Conservation (phyloP, 2,797 vertebrate species). For the Lutjanus campechanus region DNA sequence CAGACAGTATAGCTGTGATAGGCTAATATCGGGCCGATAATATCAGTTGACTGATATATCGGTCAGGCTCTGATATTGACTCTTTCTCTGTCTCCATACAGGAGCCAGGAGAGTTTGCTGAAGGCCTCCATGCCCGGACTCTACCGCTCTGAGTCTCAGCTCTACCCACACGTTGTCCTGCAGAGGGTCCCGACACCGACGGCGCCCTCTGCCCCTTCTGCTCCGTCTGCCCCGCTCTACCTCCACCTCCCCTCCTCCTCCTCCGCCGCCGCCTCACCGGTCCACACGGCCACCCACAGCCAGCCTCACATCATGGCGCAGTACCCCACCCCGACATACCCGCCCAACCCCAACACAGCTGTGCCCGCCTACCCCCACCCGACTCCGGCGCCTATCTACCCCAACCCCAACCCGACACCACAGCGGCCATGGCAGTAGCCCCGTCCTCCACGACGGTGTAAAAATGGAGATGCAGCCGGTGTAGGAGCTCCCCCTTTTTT, state of each 20-base stretch:
- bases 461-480: constrained; percentile 27
- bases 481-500: constrained; percentile 13
- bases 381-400: constrained; percentile 74
- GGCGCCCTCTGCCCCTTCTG: constrained; percentile 72
- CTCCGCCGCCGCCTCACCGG: constrained; percentile 57
- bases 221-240: constrained; percentile 77
- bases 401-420: constrained; percentile 74
- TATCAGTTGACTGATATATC: too few relatives aligned
- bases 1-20: too few relatives aligned
- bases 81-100: constrained; percentile 34
- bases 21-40: too few relatives aligned
- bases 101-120: constrained; percentile 87
- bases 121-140: constrained; percentile 80
- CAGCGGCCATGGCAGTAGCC: constrained; percentile 81
- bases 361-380: constrained; percentile 65
- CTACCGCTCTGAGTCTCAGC: constrained; percentile 83
- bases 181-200: constrained; percentile 85
- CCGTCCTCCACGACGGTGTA: background rate
- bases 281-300: constrained; percentile 47
- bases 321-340: constrained; percentile 77
- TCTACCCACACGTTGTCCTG: constrained; percentile 85
- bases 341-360: constrained; percentile 66
- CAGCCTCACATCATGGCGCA: constrained; percentile 69
- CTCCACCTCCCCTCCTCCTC: constrained; percentile 74
- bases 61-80: too few relatives aligned